Conservation (phyloP, 53 echinoderm and acorn worm genomes). For the Glandiceps talaboti region DNA sequence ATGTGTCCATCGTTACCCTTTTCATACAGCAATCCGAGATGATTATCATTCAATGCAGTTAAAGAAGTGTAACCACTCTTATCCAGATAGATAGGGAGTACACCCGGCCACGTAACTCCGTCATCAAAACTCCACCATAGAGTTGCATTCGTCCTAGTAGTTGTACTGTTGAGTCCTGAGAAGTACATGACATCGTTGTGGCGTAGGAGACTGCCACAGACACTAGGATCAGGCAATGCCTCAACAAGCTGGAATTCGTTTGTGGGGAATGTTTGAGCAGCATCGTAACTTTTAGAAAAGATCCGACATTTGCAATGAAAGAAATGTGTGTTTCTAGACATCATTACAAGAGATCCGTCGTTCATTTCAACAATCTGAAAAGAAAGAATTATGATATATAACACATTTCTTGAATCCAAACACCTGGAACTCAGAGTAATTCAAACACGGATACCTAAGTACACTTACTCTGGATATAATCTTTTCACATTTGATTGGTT, state of each 20-base stretch:
- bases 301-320: conserved; percentile 70
- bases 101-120: conserved; percentile 44
- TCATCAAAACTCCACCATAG: conserved; percentile 54
- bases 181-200: conserved; percentile 45
- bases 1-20: conserved; percentile 6
- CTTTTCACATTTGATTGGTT: too few species aligned
- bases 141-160: conserved; percentile 40
- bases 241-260: conserved; percentile 22
- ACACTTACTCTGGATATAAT: too few species aligned
- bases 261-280: conserved; percentile 42
- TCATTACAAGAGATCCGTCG: conserved; percentile 51
- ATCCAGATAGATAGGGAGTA: conserved; percentile 35
- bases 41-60: conserved; percentile 28
- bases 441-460: too few species aligned
- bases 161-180: conserved; percentile 33
- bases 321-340: conserved; percentile 46
- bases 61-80: conserved; percentile 65
- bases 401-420: too few species aligned
- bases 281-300: conserved; percentile 52
- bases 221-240: conserved; percentile 45
- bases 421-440: too few species aligned
- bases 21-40: conserved; percentile 67
- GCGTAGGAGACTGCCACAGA: conserved; percentile 47
- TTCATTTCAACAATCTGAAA: conserved; percentile 50
- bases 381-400: too few species aligned